phyloP scores from a whole-genome alignment of 2,113 vertebrate genomes.

The Piprites chloris region DNA sequence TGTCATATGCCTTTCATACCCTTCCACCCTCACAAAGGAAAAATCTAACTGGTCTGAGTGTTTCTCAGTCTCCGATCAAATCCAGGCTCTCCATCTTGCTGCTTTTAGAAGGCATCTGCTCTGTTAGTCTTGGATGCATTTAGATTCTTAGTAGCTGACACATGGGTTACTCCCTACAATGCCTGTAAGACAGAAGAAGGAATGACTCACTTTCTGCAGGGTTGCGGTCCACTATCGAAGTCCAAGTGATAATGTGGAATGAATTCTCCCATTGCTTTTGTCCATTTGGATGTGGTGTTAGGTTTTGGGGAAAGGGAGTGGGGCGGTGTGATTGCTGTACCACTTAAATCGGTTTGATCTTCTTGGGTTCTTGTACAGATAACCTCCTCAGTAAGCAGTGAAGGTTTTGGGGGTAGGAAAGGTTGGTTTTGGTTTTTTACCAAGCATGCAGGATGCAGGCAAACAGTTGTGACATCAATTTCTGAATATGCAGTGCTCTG shows the following conservation, averaged over 20 bases:
- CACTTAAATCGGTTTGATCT: background rate
- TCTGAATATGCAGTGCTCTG: background rate
- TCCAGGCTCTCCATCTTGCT: background rate
- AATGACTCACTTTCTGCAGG: constrained; percentile 4
- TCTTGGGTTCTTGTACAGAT: background rate
- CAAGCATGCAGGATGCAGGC: background rate
- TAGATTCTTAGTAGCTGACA: constrained; percentile 4
- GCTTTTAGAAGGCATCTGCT: background rate
- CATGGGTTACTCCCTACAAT: constrained; percentile 16
- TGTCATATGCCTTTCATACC: background rate
- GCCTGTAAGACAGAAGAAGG: background rate
- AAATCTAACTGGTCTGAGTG: background rate
- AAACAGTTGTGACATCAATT: background rate
- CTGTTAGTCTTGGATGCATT: background rate
- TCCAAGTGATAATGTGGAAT: background rate
- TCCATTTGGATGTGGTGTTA: background rate
- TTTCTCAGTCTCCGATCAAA: background rate
- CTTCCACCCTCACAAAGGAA: background rate
- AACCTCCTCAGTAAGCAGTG: background rate
- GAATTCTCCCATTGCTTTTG: background rate
- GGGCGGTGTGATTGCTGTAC: background rate
- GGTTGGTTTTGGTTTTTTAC: background rate
- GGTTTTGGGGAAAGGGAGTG: background rate
- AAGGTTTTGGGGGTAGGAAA: background rate
- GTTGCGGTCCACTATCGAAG: background rate